These are phyloP conservation scores for Bostrychus sinensis DNA, from an alignment of 2,113 vertebrate species.

Conservation along the genomic window DNA sequence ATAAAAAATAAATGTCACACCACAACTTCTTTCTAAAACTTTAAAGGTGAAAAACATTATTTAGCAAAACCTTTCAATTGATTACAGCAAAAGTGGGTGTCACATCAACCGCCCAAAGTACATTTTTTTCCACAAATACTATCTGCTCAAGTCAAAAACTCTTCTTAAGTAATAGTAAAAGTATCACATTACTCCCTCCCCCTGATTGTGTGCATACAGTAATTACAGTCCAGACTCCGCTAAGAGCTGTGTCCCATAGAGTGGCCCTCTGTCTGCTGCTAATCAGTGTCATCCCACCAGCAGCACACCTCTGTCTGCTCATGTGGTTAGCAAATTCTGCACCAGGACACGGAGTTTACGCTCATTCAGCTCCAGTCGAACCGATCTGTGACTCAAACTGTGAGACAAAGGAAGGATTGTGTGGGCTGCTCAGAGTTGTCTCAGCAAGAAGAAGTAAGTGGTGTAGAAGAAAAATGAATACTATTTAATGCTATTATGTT, in stretches of 20 bases:
- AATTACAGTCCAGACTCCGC: too few species aligned
- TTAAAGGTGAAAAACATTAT: too few species aligned
- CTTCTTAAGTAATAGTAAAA: background rate
- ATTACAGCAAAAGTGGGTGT: too few species aligned
- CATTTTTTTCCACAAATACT: too few species aligned
- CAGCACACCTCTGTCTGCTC: constrained; percentile 23
- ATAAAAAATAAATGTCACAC: too few species aligned
- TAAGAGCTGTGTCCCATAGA: background rate
- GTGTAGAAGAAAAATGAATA: too few species aligned
- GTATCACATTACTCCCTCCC: too few species aligned
- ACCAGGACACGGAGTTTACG: constrained; percentile 2
- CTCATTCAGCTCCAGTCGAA: constrained; percentile 16
- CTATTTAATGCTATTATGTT: too few species aligned
- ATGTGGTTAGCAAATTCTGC: constrained; percentile 23
- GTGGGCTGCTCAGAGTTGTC: background rate
- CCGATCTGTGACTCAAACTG: background rate
- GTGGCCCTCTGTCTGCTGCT: constrained; percentile 19
- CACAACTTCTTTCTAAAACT: too few species aligned
- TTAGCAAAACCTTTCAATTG: too few species aligned
- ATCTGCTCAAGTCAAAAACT: background rate
- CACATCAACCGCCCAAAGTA: too few species aligned
- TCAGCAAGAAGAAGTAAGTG: too few species aligned
- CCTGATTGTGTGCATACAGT: background rate
- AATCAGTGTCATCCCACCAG: constrained; percentile 45
- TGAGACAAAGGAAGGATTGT: constrained; percentile 1